These are phyloP conservation scores for Zoanthus gigantus DNA, from an alignment of 92 coral and sea anemone genomes.

Conservation along the genomic window DNA sequence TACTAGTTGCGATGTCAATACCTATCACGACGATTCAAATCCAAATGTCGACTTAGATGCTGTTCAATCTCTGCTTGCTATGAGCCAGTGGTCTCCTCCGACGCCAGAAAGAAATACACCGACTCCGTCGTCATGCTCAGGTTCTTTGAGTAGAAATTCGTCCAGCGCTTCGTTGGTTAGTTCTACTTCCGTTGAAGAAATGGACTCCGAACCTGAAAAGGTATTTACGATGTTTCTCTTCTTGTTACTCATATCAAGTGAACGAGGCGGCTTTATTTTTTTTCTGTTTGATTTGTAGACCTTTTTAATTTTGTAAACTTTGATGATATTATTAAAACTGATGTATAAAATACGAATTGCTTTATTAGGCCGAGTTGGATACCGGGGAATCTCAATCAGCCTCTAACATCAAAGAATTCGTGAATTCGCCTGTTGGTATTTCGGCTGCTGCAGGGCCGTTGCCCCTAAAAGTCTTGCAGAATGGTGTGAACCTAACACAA, in stretches of 20 bases:
- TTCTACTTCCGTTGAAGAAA: constrained; percentile 67
- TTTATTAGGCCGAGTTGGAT: constrained; percentile 18
- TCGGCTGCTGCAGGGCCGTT: constrained; percentile 6
- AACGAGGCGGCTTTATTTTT: neutral
- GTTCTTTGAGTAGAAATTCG: constrained; percentile 88
- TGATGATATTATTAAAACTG: neutral
- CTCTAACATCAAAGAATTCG: constrained; percentile 19
- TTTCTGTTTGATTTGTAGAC: no score
- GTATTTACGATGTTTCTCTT: neutral
- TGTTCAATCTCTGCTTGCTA: constrained; percentile 96
- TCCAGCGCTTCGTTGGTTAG: constrained; percentile 93
- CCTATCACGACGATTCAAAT: constrained; percentile 58
- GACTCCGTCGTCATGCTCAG: constrained; percentile 83
- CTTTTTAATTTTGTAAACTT: no score
- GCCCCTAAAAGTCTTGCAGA: constrained; percentile 68
- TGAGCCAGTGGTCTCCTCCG: constrained; percentile 99
- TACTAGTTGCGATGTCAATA: constrained; percentile 57
- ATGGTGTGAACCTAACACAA: constrained; percentile 71
- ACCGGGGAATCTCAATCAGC: constrained; percentile 4
- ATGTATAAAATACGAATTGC: neutral
- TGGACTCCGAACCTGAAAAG: constrained; percentile 45
- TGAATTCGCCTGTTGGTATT: constrained; percentile 39
- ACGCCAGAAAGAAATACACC: constrained; percentile 86
- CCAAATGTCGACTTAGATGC: constrained; percentile 92
- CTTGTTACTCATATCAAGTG: neutral